These are phyloP conservation scores for Percopsis omiscomaycus DNA, from an alignment of 2,797 vertebrate genomes.

Conservation along the genomic window DNA sequence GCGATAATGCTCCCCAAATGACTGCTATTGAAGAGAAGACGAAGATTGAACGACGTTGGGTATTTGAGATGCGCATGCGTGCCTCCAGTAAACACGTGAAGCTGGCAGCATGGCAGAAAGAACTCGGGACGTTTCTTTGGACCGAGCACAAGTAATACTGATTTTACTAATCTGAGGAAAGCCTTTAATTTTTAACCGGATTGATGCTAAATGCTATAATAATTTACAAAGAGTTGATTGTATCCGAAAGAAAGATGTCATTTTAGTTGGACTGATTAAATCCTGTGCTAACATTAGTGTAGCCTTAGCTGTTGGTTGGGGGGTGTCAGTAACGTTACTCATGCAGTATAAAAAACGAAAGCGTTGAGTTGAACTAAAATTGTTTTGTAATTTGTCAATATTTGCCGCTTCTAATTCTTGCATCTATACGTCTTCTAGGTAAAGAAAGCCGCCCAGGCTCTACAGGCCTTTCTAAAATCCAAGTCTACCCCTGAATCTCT, in stretches of 20 bases:
- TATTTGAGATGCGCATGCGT: slow-evolving; percentile 54
- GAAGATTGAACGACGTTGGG: slow-evolving; percentile 22
- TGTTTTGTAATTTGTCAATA: not conserved
- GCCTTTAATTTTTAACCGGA: not conserved
- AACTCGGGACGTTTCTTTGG: slow-evolving; percentile 23
- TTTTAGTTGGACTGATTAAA: no score
- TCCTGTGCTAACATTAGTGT: no score
- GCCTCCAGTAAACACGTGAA: slow-evolving; percentile 42
- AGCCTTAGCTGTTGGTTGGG: not conserved
- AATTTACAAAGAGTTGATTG: no score
- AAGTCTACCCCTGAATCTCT: slow-evolving; percentile 55
- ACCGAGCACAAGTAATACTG: slow-evolving; percentile 65
- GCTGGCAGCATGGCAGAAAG: slow-evolving; percentile 64
- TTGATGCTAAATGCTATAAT: not conserved
- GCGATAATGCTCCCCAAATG: not conserved
- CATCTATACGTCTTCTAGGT: slow-evolving; percentile 67
- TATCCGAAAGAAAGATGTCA: no score
- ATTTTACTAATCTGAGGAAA: not conserved
- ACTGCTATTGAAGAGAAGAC: no score
- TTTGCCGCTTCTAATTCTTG: not conserved
- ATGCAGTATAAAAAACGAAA: not conserved
- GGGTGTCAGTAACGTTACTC: not conserved
- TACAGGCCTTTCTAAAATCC: slow-evolving; percentile 77
- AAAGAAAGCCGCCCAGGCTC: slow-evolving; percentile 80
- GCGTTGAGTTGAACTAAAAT: not conserved